A percentile compares a stretch with the other conserved stretches of the same genome.
Evolutionary conservation across 2,888 invertebrate species (phyloP).

Genomic region (Melinaea menophilus): DNA sequence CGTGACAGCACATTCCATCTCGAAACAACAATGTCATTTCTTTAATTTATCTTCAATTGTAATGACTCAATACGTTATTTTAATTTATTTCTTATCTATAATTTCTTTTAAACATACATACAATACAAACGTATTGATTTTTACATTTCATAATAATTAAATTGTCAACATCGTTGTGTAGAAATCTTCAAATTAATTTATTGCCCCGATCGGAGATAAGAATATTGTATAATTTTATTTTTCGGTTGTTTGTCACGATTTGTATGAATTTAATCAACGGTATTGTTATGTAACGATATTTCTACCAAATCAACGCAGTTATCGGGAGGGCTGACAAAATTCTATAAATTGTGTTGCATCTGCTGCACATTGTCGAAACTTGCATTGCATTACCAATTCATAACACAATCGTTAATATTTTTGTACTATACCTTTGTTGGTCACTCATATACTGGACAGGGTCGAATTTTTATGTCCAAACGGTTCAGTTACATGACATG

Average conservation of each 20-base stretch:
- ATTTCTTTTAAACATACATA: slow-evolving; percentile 6
- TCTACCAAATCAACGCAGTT: slow-evolving; percentile 36
- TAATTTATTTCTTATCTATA: no score
- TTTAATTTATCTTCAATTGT: slow-evolving; percentile 8
- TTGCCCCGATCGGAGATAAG: slow-evolving; percentile 26
- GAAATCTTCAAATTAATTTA: slow-evolving; percentile 17
- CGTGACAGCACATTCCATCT: slow-evolving; percentile 50
- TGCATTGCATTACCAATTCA: slow-evolving; percentile 45
- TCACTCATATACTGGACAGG: slow-evolving; percentile 53
- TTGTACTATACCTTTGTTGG: slow-evolving; percentile 41
- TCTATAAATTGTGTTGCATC: slow-evolving; percentile 54
- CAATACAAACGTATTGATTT: not conserved
- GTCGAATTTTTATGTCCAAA: slow-evolving; percentile 70
- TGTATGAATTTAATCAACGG: slow-evolving; percentile 58
- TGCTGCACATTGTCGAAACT: slow-evolving; percentile 43
- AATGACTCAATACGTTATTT: slow-evolving; percentile 5
- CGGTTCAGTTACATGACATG: slow-evolving; percentile 60
- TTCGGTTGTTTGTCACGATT: slow-evolving; percentile 51
- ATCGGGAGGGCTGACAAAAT: slow-evolving; percentile 47
- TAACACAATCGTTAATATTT: slow-evolving; percentile 36
- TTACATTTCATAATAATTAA: not conserved
- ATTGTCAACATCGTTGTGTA: slow-evolving; percentile 13
- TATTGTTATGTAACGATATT: slow-evolving; percentile 63
- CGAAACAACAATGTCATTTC: slow-evolving; percentile 19
- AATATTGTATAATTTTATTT: slow-evolving; percentile 45